Evolutionary conservation across 1,140 invertebrate species (phyloP).

Genomic region (Drosophila albomicans): DNA sequence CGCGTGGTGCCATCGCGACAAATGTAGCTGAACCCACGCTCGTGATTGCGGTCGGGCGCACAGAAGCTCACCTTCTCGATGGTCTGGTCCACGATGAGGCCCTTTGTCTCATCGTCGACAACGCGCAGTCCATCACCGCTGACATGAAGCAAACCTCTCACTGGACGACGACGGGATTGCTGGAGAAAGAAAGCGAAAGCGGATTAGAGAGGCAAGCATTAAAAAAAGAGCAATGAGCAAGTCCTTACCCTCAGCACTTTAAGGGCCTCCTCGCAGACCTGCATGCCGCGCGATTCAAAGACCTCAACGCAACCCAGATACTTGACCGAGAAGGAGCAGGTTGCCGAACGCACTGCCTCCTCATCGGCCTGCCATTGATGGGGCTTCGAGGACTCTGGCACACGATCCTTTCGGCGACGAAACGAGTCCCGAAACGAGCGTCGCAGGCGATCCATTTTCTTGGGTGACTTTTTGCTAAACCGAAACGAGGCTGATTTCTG

Average conservation of each 20-base stretch:
- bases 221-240: slow-evolving; percentile 88
- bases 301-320: slow-evolving; percentile 99
- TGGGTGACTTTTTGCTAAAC: slow-evolving; percentile 88
- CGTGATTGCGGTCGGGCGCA: slow-evolving; percentile 99
- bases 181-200: slow-evolving; percentile 84
- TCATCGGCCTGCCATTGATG: slow-evolving; percentile 99
- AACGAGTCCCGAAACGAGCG: slow-evolving; percentile 97
- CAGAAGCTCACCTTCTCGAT: slow-evolving; percentile 99
- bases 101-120: slow-evolving; percentile 99
- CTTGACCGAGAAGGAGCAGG: slow-evolving; percentile 98
- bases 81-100: slow-evolving; percentile 99
- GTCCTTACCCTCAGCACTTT: slow-evolving; percentile 94
- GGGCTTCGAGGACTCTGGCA: slow-evolving; percentile 96
- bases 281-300: slow-evolving; percentile 99
- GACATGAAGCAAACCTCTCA: slow-evolving; percentile 96
- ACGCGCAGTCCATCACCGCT: slow-evolving; percentile 98
- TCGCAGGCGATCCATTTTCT: slow-evolving; percentile 96
- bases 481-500: slow-evolving; percentile 87
- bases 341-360: slow-evolving; percentile 96
- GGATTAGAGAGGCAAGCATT: slow-evolving; percentile 87
- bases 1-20: slow-evolving; percentile 88
- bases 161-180: slow-evolving; percentile 94
- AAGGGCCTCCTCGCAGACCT: slow-evolving; percentile 99
- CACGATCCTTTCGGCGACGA: slow-evolving; percentile 91
- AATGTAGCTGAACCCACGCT: slow-evolving; percentile 95